Evolutionary conservation across 1,140 invertebrate species (phyloP), one percentile per base, ranked within the genome.

Genomic region (Drosophila bipectinata): DNA sequence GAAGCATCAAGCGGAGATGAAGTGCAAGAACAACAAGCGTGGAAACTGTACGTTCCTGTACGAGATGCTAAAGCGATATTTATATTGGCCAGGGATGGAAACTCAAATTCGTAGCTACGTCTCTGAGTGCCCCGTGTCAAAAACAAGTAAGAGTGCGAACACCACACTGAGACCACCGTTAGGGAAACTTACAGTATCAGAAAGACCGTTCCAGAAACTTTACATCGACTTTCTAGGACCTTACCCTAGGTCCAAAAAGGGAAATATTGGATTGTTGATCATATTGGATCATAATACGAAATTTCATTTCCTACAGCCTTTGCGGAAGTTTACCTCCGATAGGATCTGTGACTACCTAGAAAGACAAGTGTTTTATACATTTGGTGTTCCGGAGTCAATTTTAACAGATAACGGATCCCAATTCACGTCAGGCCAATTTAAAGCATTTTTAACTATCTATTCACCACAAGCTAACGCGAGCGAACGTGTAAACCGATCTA

Each of bases 21-120:
- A 1, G 6, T 21, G 4, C 28, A 59, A 30, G 48, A 61, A 14
- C 12, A 21, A 2, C 10, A 49, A 10, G 28, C 63, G 6, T 60
- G 71, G 56, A 73, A 73, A n/a, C 34, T 68, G 7, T 73, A 52
- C 44, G 21, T 56, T 34, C 57, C 64, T 34, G 7, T 32, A 62
- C 3, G 32, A 53, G 4, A 45, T 48, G 2, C n/a, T 55, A 4
- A 26, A 26, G 0, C 26, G 4, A 5, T 26, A 26, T 26, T 6
- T 26, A 26, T 26, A 26, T 5, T 26, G 26, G 6, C 26, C 6
- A 54, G 45, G 39, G 51, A 21, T 21, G 21, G 21, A 1, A 3
- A 21, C 21, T 21, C 21, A 21, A 21, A 21, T 21, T 21, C 21
- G 21, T 3, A 1, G 21, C 21, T 21, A 21, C 21, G 21, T 21